phyloP scores from a whole-genome alignment of 2,113 vertebrate species.

The Rhabdomys dilectus region DNA sequence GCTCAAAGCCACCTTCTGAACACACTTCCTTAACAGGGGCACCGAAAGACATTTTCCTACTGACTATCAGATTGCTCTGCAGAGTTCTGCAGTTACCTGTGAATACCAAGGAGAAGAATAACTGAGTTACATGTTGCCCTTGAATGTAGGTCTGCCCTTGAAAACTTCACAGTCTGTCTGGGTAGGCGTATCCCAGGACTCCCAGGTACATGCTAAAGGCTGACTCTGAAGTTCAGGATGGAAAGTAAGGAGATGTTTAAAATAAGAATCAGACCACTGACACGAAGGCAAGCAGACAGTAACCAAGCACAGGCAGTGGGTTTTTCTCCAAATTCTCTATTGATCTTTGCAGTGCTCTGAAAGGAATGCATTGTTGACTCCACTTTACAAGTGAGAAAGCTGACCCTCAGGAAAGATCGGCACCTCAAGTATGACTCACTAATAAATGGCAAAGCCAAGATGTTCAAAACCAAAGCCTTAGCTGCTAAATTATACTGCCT shows the following conservation, averaged over 20 bases:
- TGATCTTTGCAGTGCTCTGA: neutral
- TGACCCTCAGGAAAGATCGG: neutral
- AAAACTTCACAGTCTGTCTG: neutral
- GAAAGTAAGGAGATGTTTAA: neutral
- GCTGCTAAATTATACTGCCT: neutral
- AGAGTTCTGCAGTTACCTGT: neutral
- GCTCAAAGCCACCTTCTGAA: neutral
- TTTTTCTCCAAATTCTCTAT: neutral
- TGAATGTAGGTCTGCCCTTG: neutral
- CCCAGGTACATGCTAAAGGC: accelerated
- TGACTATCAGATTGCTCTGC: neutral
- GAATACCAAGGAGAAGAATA: neutral
- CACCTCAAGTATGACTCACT: neutral
- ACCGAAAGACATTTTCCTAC: neutral
- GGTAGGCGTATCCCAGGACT: neutral
- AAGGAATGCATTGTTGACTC: neutral
- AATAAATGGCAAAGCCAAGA: neutral
- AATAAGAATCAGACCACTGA: neutral
- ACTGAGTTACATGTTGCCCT: neutral
- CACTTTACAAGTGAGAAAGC: neutral
- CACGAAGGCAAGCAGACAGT: no score
- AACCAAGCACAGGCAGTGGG: accelerated
- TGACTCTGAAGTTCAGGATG: neutral
- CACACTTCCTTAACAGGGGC: neutral
- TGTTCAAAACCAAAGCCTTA: neutral